Conservation (phyloP, 2,888 invertebrate species). For the Oeneis ivallda region DNA sequence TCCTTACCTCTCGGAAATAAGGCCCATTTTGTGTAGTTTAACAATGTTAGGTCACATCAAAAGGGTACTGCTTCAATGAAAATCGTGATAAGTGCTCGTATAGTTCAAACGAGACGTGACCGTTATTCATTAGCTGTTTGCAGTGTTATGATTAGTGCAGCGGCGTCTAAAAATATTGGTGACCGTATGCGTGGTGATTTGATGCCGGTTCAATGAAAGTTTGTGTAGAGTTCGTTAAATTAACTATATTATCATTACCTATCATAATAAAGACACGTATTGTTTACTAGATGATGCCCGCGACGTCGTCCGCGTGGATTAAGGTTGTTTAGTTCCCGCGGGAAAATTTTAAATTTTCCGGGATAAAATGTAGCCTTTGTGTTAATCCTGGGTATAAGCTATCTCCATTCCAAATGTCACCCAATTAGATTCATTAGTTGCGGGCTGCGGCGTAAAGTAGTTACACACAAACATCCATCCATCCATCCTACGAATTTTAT, state of each 20-base stretch:
- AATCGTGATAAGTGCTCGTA: constrained; percentile 30
- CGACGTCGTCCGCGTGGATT: too few species aligned
- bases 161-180: constrained; percentile 41
- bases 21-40: constrained; percentile 10
- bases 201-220: constrained; percentile 21
- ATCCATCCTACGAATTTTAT: too few species aligned
- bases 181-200: constrained; percentile 33
- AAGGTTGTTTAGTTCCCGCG: too few species aligned
- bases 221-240: background rate
- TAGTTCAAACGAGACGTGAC: constrained; percentile 39
- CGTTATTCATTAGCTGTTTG: constrained; percentile 42
- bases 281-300: too few species aligned
- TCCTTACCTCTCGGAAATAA: constrained; percentile 7
- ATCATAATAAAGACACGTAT: background rate
- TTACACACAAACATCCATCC: too few species aligned
- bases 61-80: constrained; percentile 17
- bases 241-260: background rate
- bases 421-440: too few species aligned
- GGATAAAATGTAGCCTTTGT: too few species aligned
- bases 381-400: too few species aligned
- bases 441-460: too few species aligned
- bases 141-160: constrained; percentile 37
- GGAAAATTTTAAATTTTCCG: too few species aligned
- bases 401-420: too few species aligned
- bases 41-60: constrained; percentile 7